Conservation (phyloP, 2,797 vertebrate genomes). For the Spondyliosoma cantharus region DNA sequence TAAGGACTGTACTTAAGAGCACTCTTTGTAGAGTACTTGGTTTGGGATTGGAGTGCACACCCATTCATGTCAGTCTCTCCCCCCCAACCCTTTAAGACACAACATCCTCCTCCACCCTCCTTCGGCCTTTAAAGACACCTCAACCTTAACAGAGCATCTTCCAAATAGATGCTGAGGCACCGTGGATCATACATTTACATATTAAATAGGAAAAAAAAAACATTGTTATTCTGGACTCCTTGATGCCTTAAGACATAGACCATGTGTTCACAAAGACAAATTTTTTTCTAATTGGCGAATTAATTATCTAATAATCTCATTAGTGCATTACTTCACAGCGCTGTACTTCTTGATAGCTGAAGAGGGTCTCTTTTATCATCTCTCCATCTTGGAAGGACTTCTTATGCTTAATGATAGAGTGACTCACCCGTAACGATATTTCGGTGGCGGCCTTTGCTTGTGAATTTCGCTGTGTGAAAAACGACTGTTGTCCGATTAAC, state of each 20-base stretch:
- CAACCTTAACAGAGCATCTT: neutral
- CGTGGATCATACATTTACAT: slow-evolving; percentile 10
- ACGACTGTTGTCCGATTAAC: too few species aligned
- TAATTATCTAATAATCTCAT: slow-evolving; percentile 53
- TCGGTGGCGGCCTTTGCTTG: too few species aligned
- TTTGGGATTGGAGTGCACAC: neutral
- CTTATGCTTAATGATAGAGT: too few species aligned
- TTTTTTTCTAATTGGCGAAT: slow-evolving; percentile 41
- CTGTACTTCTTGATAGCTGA: too few species aligned
- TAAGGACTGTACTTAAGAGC: neutral
- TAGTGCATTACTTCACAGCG: slow-evolving; percentile 10
- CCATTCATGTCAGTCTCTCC: neutral
- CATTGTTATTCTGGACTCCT: too few species aligned
- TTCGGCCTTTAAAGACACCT: slow-evolving; percentile 11
- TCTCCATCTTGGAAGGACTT: too few species aligned
- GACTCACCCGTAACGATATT: too few species aligned
- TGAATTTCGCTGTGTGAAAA: too few species aligned
- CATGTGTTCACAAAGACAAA: slow-evolving; percentile 18
- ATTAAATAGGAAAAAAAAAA: neutral
- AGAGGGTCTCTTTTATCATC: too few species aligned
- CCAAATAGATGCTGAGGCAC: neutral
- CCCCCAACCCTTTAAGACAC: neutral
- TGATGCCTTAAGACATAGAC: slow-evolving; percentile 26
- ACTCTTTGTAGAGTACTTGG: neutral
- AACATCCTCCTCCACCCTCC: neutral